Base-by-base conservation (phyloP, 1,140 invertebrate species). In the Chelonus insularis region DNA sequence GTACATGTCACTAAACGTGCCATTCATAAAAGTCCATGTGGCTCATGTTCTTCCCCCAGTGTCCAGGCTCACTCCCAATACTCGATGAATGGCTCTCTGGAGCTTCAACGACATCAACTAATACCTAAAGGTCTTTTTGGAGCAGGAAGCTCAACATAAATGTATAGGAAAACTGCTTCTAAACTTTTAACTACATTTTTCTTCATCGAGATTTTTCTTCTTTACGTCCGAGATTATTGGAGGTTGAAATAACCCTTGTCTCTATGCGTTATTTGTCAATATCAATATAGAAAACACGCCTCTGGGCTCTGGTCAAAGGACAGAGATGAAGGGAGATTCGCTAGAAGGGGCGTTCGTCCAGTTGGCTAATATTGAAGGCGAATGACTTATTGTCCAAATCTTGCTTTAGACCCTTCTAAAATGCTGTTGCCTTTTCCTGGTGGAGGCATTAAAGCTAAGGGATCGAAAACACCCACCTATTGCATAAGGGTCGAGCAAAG, bases 51-150 rank as follows among this genome's bases (percentile, higher is more conserved):
- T 61, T 55, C 29, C 34, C 29, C 12, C n/a, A 16, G 7, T n/a
- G 41, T 43, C 60, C 52, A 11, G 23, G 6, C 29, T 41, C 37
- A 25, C 36, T 54, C 50, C 58, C 58, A 64, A 51, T 60, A 66
- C 50, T 65, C 60, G 62, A 74, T 72, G 66, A 74, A 74, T 71
- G 62, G 67, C 62, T 54, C 72, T 67, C 72, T 21, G 14, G 72
- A 65, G 70, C 21, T 39, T 37, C 37, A 9, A 29, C 58, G 50
- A 60, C 56, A 60, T 41, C 62, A 50, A 59, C 62, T 48, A 64
- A 64, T 62, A 62, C 43, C n/a, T 54, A 36, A 50, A 39, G 32
- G 58, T 60, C 36, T 41, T 55, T 55, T 55, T 6, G n/a, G n/a
- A n/a, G n/a, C n/a, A n/a, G n/a, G n/a, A n/a, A n/a, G n/a, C n/a